Evolutionary conservation across 2,888 invertebrate genomes (phyloP), one percentile per base, ranked within the genome.

Genomic region (Beris morrisii): DNA sequence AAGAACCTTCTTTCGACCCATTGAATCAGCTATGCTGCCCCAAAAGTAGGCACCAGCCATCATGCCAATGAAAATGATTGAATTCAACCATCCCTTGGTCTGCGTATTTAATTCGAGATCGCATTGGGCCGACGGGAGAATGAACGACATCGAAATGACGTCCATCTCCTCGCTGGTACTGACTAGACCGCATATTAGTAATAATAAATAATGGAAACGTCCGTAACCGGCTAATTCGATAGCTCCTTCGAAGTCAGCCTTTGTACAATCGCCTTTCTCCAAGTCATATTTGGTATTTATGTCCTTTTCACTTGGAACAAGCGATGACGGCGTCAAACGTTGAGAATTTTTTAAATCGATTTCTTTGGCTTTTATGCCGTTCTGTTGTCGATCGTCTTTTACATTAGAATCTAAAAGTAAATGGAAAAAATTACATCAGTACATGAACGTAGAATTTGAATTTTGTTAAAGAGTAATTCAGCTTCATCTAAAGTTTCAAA

Each of bases 151-250:
- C 75, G 92, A 93, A 77, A 95, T 92, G 83, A 95, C 93, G 84
- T 95, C 95, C 89, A 95, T 93, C 85, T 95, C 94, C 86, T 95
- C 95, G 81, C 93, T 93, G 73, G 93, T 93, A 84, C 92, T 92
- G 82, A 95, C 94, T 83, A 95, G 91, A 74, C 95, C 95, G 84
- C 95, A 95, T 81, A 95, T 90, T 78, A 90, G 88, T 84, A 95
- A 84, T 79, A 95, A 85, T 76, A 92, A 84, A 82, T 92, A 92
- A 82, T 95, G 95, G 82, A 95, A 95, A 82, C 90, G 79, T 71
- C 79, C 79, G 75, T 79, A 81, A 56, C 90, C 89, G 77, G 92
- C 87, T 83, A 90, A 83, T 85, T 92, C 91, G 80, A 93, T 93
- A 74, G 93, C 93, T 81, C 87, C 87, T 81, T 93, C 93, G 79